Evolutionary conservation across 2,888 invertebrate genomes (phyloP).

Genomic region (Spatulosminthurus flaviceps): DNA sequence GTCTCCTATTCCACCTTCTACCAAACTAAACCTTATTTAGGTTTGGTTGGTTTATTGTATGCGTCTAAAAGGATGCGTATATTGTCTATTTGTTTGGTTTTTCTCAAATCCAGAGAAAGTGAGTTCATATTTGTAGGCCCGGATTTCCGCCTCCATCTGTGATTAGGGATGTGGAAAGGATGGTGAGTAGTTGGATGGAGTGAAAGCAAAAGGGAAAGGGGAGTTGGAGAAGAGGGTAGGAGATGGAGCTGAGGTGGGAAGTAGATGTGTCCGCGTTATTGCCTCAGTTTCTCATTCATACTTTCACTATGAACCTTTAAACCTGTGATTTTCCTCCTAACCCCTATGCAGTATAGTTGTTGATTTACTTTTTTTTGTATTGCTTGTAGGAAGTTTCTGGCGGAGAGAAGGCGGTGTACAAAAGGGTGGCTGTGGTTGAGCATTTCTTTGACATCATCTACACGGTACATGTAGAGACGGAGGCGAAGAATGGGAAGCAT

Average conservation of each 20-base stretch:
- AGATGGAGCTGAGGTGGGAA: constrained; percentile 7
- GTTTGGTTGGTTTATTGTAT: too few relatives aligned
- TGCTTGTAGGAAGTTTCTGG: background rate
- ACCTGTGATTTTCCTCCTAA: too few relatives aligned
- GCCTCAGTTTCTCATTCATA: background rate
- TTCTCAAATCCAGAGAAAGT: too few relatives aligned
- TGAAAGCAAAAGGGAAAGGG: background rate
- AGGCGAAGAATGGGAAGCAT: constrained; percentile 90
- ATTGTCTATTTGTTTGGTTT: too few relatives aligned
- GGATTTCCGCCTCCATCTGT: too few relatives aligned
- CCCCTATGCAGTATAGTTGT: too few relatives aligned
- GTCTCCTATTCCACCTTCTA: too few relatives aligned
- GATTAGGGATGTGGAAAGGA: background rate
- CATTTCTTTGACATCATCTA: constrained; percentile 97
- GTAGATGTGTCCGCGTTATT: background rate
- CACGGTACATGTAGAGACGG: constrained; percentile 92
- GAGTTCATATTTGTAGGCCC: too few relatives aligned
- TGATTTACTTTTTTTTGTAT: background rate
- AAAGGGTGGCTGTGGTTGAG: constrained; percentile 95
- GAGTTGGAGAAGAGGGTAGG: background rate
- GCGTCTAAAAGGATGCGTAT: too few relatives aligned
- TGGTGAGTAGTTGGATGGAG: background rate
- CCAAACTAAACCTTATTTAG: too few relatives aligned
- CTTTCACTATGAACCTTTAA: too few relatives aligned
- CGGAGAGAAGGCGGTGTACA: constrained; percentile 70